phyloP scores from a whole-genome alignment of 2,888 invertebrate species.

The Ormyrus pomaceus region DNA sequence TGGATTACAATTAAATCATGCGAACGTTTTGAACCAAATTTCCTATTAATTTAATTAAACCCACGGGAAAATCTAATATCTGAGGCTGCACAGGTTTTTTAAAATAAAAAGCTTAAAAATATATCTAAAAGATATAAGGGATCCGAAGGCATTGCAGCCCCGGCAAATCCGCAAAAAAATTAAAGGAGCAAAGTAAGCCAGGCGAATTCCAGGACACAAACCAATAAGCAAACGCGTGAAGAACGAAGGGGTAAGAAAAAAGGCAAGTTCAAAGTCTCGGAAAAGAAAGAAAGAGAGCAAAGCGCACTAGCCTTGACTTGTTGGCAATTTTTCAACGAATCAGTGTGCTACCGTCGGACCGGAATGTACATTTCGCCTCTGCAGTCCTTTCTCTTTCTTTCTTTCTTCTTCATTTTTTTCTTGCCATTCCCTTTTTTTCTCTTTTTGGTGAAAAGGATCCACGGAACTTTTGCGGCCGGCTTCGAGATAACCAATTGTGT shows the following conservation, averaged over 20 bases:
- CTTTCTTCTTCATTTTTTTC: slow-evolving; percentile 20
- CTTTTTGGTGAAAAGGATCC: slow-evolving; percentile 31
- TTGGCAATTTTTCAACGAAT: slow-evolving; percentile 72
- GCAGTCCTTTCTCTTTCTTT: slow-evolving; percentile 25
- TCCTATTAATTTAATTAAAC: too few species aligned
- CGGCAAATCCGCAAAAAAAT: too few species aligned
- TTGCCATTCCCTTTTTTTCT: not conserved
- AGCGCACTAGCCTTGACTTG: slow-evolving; percentile 58
- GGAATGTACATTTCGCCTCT: slow-evolving; percentile 63
- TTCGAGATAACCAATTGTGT: slow-evolving; percentile 50
- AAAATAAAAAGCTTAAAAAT: too few species aligned
- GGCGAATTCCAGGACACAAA: not conserved
- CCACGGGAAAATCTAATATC: too few species aligned
- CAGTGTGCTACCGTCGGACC: slow-evolving; percentile 66
- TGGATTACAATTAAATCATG: too few species aligned
- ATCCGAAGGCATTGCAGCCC: too few species aligned
- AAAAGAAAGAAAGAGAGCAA: slow-evolving; percentile 27
- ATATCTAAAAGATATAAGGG: too few species aligned
- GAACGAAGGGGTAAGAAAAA: slow-evolving; percentile 3
- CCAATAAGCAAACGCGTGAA: slow-evolving; percentile 31
- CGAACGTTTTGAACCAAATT: too few species aligned
- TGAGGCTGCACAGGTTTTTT: too few species aligned
- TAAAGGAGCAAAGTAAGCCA: not conserved
- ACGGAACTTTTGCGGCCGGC: slow-evolving; percentile 55
- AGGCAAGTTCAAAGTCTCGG: slow-evolving; percentile 1